phyloP scores from a whole-genome alignment of 1,140 invertebrate species.

The Dendrolimus kikuchii region DNA sequence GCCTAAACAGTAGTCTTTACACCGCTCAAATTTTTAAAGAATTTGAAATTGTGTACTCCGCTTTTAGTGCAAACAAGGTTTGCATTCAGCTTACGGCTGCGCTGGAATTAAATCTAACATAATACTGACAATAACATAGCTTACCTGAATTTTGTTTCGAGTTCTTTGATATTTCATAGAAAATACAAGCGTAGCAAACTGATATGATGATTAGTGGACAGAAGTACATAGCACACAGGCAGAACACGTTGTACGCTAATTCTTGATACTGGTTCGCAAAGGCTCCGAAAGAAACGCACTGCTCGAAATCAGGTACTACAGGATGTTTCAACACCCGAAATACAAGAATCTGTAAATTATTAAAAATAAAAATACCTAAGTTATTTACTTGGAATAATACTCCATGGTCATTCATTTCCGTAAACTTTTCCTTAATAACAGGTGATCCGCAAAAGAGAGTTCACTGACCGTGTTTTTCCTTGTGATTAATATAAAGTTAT shows the following conservation, averaged over 20 bases:
- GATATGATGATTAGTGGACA: slow-evolving; percentile 47
- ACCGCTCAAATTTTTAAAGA: too few relatives aligned
- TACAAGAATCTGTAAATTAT: slow-evolving; percentile 79
- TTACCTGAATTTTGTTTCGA: slow-evolving; percentile 43
- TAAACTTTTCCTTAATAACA: too few relatives aligned
- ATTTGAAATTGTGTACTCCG: too few relatives aligned
- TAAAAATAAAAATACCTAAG: neutral
- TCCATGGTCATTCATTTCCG: too few relatives aligned
- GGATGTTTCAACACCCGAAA: slow-evolving; percentile 82
- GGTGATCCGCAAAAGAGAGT: too few relatives aligned
- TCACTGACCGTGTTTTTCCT: too few relatives aligned
- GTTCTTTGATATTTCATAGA: slow-evolving; percentile 49
- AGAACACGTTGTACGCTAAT: slow-evolving; percentile 81
- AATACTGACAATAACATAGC: neutral
- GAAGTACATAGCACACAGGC: slow-evolving; percentile 58
- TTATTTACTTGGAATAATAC: too few relatives aligned
- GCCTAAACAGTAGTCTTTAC: too few relatives aligned
- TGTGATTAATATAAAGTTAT: too few relatives aligned
- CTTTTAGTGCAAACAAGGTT: too few relatives aligned
- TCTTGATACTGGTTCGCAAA: slow-evolving; percentile 77
- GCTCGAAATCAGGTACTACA: slow-evolving; percentile 76
- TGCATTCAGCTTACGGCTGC: too few relatives aligned
- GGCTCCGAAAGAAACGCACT: slow-evolving; percentile 84
- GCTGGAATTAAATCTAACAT: too few relatives aligned
- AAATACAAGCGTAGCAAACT: slow-evolving; percentile 48